Evolutionary conservation across 2,888 invertebrate species (phyloP).

Genomic region (Choreutis nemorana): DNA sequence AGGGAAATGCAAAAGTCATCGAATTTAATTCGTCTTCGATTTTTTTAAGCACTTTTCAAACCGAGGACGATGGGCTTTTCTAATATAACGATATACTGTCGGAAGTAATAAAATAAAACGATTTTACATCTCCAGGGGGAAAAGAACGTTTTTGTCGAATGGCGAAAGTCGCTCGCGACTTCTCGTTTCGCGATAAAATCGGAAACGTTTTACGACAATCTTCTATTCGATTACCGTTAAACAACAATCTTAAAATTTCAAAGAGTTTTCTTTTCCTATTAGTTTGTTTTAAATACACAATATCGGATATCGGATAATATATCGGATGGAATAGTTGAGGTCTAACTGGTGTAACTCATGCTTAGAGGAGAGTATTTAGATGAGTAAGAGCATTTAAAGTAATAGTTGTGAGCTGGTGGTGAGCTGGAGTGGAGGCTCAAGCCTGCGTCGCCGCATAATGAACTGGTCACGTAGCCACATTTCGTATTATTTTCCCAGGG

Average conservation of each 20-base stretch:
- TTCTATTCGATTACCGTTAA: slow-evolving; percentile 62
- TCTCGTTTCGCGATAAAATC: slow-evolving; percentile 65
- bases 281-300: too few relatives aligned
- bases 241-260: slow-evolving; percentile 49
- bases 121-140: slow-evolving; percentile 64
- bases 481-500: slow-evolving; percentile 67
- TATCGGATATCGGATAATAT: too few relatives aligned
- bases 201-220: slow-evolving; percentile 63
- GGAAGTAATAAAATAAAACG: slow-evolving; percentile 67
- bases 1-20: slow-evolving; percentile 11
- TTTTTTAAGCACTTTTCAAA: slow-evolving; percentile 35
- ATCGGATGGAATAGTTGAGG: too few relatives aligned
- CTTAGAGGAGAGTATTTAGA: too few relatives aligned
- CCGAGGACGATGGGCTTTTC: slow-evolving; percentile 35
- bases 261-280: slow-evolving; percentile 26
- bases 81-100: slow-evolving; percentile 58
- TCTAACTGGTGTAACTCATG: too few relatives aligned
- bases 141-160: slow-evolving; percentile 61
- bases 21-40: slow-evolving; percentile 26
- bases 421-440: slow-evolving; percentile 24
- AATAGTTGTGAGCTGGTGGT: too few relatives aligned
- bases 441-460: slow-evolving; percentile 56
- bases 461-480: slow-evolving; percentile 66
- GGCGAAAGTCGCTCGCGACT: slow-evolving; percentile 61
- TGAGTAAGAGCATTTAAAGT: too few relatives aligned